Evolutionary conservation across 1,140 invertebrate genomes (phyloP).

Genomic region (Trichonephila inaurata): DNA sequence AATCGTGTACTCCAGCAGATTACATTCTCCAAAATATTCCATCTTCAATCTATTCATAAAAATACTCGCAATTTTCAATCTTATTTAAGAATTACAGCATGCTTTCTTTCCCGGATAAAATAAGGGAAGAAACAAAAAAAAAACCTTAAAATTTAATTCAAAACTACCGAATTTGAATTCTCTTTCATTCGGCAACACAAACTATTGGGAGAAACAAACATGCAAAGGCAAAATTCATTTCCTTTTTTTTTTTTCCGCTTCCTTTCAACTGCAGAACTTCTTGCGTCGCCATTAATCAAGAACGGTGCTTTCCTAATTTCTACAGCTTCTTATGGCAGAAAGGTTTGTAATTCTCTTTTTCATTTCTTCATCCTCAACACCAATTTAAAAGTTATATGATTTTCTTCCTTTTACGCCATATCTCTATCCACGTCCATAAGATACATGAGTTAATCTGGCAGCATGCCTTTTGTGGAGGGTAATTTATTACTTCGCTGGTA

Average conservation of each 20-base stretch:
- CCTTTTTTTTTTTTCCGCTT: not conserved
- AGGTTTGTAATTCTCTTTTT: not conserved
- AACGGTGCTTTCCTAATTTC: constrained; percentile 20
- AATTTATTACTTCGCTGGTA: not conserved
- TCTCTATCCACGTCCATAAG: constrained; percentile 1
- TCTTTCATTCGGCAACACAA: not conserved
- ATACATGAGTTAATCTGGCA: constrained; percentile 27
- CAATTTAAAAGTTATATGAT: constrained; percentile 13
- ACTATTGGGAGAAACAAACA: constrained; percentile 8
- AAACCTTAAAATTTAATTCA: constrained; percentile 12
- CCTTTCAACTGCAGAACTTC: not conserved
- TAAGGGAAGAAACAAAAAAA: not conserved
- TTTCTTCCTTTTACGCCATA: constrained; percentile 7
- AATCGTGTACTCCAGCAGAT: not conserved
- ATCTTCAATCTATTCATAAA: constrained; percentile 22
- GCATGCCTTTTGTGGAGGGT: not conserved
- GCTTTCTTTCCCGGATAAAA: not conserved
- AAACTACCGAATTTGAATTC: constrained; percentile 27
- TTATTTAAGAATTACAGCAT: constrained; percentile 21
- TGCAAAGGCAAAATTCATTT: not conserved
- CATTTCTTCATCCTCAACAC: not conserved
- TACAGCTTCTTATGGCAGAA: not conserved
- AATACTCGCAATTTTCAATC: constrained; percentile 3
- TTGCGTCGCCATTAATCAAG: constrained; percentile 7
- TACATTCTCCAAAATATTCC: not conserved